A percentile compares a stretch with the other conserved stretches of the same genome.
Evolutionary conservation across 1,140 invertebrate genomes (phyloP).

Genomic region (Eupeodes corollae): DNA sequence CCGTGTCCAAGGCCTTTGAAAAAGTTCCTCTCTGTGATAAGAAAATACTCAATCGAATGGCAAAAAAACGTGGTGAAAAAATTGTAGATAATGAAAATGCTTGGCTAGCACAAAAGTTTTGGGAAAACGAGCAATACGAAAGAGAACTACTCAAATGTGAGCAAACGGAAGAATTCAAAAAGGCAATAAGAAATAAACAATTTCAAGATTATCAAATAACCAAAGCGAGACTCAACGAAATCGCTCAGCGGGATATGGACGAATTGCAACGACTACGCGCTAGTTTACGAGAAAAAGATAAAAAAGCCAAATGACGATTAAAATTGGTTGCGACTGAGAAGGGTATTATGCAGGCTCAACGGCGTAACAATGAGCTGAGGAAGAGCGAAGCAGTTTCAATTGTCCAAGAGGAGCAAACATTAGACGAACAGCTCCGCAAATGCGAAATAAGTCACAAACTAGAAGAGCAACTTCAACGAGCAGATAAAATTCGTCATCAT

Average conservation of each 20-base stretch:
- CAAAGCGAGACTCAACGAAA: constrained; percentile 22
- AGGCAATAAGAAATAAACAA: constrained; percentile 30
- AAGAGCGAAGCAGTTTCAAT: constrained; percentile 25
- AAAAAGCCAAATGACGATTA: constrained; percentile 19
- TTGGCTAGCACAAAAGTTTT: constrained; percentile 32
- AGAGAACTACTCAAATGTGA: constrained; percentile 27
- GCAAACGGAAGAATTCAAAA: constrained; percentile 32
- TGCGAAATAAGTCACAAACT: constrained; percentile 25
- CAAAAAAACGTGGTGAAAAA: constrained; percentile 26
- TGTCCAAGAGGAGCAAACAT: constrained; percentile 27
- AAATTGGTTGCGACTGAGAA: constrained; percentile 20
- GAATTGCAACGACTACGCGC: constrained; percentile 22
- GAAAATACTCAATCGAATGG: constrained; percentile 35
- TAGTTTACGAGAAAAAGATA: constrained; percentile 24
- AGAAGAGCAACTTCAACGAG: constrained; percentile 22
- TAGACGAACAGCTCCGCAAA: constrained; percentile 25
- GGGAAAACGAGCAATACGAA: constrained; percentile 33
- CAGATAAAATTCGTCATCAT: constrained; percentile 22
- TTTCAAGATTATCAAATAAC: constrained; percentile 29
- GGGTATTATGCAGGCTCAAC: constrained; percentile 19
- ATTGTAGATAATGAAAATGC: constrained; percentile 29
- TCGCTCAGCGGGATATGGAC: constrained; percentile 25
- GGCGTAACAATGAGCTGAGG: constrained; percentile 21
- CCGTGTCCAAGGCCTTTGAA: constrained; percentile 22
- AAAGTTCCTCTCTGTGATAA: constrained; percentile 29